Evolutionary conservation across 2,113 vertebrate species (phyloP).

Genomic region (Andinoacara biseriatus): DNA sequence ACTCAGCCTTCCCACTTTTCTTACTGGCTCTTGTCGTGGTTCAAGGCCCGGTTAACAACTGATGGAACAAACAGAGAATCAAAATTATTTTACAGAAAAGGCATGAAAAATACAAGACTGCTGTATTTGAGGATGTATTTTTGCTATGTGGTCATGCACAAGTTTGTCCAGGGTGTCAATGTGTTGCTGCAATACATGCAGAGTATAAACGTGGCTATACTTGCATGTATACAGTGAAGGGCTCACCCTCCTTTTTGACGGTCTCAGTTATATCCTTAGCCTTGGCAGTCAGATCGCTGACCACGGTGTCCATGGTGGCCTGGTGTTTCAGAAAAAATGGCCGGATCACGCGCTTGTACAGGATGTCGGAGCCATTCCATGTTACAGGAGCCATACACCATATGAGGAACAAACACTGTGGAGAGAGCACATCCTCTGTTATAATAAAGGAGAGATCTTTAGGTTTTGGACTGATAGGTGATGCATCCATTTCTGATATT

Average conservation of each 20-base stretch:
- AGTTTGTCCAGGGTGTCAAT: background rate
- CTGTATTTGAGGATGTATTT: background rate
- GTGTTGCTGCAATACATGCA: background rate
- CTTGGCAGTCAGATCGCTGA: conserved; percentile 81
- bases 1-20: background rate
- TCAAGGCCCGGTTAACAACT: conserved; percentile 68
- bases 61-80: conserved; percentile 28
- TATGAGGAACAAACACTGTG: conserved; percentile 93
- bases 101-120: background rate
- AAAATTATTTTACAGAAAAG: background rate
- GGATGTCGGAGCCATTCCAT: conserved; percentile 91
- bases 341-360: conserved; percentile 85
- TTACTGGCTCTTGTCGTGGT: conserved; percentile 71
- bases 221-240: conserved; percentile 27
- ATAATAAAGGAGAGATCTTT: background rate
- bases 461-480: background rate
- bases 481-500: background rate
- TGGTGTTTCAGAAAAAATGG: conserved; percentile 92
- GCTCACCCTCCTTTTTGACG: conserved; percentile 85
- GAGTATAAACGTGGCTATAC: conserved; percentile 19
- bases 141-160: background rate
- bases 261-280: conserved; percentile 79
- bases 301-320: conserved; percentile 80
- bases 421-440: background rate
- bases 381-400: conserved; percentile 95